Base-by-base conservation (phyloP, 2,113 vertebrate species). In the Pygoscelis antarcticus region DNA sequence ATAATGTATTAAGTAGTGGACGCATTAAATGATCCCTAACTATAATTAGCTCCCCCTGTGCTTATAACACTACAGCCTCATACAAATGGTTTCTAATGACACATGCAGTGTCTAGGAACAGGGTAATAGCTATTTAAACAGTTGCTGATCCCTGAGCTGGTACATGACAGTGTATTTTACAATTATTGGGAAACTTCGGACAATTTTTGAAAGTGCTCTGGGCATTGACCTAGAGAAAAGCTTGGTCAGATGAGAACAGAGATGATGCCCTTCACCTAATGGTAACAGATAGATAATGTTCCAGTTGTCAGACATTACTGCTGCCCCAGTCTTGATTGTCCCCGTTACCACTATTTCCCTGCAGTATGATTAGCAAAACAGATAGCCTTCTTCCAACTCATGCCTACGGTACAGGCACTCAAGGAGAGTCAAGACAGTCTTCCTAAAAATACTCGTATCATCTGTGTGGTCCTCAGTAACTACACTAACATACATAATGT, bases 1-100 rank as follows among this genome's bases (percentile, higher is more conserved):
- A 42, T 81, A 94, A 95, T 81, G 90, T 80, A 96, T 97, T 96
- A 93, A 95, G 83, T 44, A 90, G 88, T n/a, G 88, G 83, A 91
- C 12, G 21, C 92, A 95, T 90, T 96, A 97, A 96, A 97, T 97
- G 95, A 94, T 92, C 82, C 93, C 92, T 88, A 93, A 93, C 85
- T 95, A 75, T 92, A 97, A 97, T 97, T 92, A 97, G 90, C 86
- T 97, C 88, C 93, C 86, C 87, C 92, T 95, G 92, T 92, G 95
- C 95, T 95, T 93, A 47, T 89, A 96, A 84, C 19, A 25, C 51
- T 89, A 75, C 75, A 92, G 92, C 42, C 42, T 95, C 90, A 78
- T 96, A 93, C 90, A 96, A 96, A 93, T 95, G 49, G 74, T 93
- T 95, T 92, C 88, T 96, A 97, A 97, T 87, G 96, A 92, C 91